These are phyloP conservation scores for Aphidius colemani DNA, from an alignment of 2,888 invertebrate species.

Conservation along the genomic window DNA sequence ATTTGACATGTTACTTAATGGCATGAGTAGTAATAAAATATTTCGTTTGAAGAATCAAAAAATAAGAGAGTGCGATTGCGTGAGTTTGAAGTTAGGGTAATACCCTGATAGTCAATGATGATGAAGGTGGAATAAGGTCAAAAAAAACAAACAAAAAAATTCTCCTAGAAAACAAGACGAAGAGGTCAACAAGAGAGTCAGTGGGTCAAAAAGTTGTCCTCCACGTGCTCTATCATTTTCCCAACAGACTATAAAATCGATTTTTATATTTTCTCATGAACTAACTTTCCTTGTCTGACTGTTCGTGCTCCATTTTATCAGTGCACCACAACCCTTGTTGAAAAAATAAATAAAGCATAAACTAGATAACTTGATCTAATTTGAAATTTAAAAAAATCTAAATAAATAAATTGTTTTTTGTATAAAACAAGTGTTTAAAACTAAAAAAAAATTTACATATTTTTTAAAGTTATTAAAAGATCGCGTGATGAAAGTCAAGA, in stretches of 20 bases:
- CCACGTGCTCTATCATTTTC: constrained; percentile 2
- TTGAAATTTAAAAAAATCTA: not conserved
- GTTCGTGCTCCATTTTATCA: constrained; percentile 12
- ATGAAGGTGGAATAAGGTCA: not conserved
- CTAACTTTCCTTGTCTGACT: constrained; percentile 1
- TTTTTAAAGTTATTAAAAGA: too few species aligned
- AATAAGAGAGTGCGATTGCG: not conserved
- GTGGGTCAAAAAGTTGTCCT: constrained; percentile 6
- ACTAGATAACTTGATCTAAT: constrained; percentile 1
- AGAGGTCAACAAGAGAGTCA: not conserved
- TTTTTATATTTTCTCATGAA: not conserved
- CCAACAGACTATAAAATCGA: not conserved
- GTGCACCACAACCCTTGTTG: not conserved
- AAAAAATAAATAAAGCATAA: constrained; percentile 5
- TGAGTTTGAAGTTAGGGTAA: not conserved
- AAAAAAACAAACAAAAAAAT: not conserved
- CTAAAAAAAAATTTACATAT: too few species aligned
- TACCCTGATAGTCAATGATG: not conserved
- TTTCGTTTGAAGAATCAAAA: not conserved
- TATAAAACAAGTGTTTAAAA: not conserved
- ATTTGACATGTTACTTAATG: not conserved
- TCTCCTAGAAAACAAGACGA: not conserved
- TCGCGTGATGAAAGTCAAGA: too few species aligned
- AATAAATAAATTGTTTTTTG: not conserved
- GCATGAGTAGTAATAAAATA: not conserved